Evolutionary conservation across 2,888 invertebrate genomes (phyloP).

Genomic region (Ormyrus thymus): DNA sequence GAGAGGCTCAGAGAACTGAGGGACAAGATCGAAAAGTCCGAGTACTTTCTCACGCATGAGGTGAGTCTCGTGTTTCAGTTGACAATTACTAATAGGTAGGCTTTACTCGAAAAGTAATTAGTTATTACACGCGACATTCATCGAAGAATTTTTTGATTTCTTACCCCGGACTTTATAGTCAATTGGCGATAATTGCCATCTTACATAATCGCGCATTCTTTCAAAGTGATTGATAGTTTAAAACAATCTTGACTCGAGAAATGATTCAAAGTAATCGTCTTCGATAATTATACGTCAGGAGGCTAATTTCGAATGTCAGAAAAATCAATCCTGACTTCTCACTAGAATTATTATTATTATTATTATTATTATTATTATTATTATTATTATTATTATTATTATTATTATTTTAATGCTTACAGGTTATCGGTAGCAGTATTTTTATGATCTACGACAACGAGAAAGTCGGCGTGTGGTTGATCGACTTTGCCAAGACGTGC

Average conservation of each 20-base stretch:
- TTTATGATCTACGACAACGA: conserved; percentile 94
- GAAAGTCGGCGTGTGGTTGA: conserved; percentile 95
- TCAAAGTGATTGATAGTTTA: not conserved
- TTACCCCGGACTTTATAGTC: not conserved
- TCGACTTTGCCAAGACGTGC: conserved; percentile 97
- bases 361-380: conserved; percentile 52
- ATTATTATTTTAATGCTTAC: conserved; percentile 55
- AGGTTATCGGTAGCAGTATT: conserved; percentile 93
- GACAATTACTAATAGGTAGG: not conserved
- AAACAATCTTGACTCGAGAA: not conserved
- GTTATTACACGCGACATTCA: not conserved
- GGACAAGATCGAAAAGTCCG: conserved; percentile 86
- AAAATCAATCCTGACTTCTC: too few species aligned
- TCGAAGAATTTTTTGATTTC: not conserved
- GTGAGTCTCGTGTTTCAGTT: conserved; percentile 72
- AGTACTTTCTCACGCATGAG: conserved; percentile 91
- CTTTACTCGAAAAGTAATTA: not conserved
- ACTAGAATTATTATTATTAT: conserved; percentile 30
- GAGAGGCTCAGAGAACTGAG: conserved; percentile 86
- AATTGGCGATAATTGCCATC: not conserved
- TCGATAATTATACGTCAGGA: not conserved
- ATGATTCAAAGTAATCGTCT: not conserved
- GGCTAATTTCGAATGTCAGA: not conserved
- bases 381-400: conserved; percentile 53
- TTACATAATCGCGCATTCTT: conserved; percentile 12